These are phyloP conservation scores for Bilobella aurantiaca DNA, from an alignment of 1,140 invertebrate genomes.

Conservation along the genomic window DNA sequence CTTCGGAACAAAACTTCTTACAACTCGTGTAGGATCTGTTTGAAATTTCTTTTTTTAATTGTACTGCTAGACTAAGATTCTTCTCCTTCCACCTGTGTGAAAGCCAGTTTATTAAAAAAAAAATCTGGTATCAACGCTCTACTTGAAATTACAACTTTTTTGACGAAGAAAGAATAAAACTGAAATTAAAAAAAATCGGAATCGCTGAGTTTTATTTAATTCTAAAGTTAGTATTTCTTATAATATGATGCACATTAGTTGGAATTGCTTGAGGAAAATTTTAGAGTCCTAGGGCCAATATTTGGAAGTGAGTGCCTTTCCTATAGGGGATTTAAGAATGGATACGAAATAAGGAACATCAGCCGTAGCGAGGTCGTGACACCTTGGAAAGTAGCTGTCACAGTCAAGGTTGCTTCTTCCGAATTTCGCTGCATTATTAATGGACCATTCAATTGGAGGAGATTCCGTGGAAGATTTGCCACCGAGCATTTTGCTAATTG, in stretches of 20 bases:
- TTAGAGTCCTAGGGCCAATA: neutral
- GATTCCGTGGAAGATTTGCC: neutral
- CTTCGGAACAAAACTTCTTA: too few relatives aligned
- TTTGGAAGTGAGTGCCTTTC: neutral
- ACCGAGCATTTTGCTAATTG: neutral
- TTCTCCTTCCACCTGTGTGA: neutral
- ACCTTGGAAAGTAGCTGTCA: neutral
- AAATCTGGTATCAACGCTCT: too few relatives aligned
- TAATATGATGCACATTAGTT: neutral
- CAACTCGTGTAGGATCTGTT: too few relatives aligned
- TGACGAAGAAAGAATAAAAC: neutral
- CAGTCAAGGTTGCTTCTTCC: neutral
- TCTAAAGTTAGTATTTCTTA: too few relatives aligned
- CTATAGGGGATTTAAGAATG: neutral
- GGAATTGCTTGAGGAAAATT: neutral
- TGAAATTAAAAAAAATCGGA: neutral
- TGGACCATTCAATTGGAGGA: neutral
- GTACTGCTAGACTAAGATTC: too few relatives aligned
- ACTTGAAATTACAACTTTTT: neutral
- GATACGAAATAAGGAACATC: neutral
- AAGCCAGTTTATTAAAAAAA: too few relatives aligned
- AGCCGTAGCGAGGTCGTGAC: neutral
- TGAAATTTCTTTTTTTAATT: too few relatives aligned
- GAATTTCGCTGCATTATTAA: neutral
- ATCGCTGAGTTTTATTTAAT: too few relatives aligned